Evolutionary conservation across 1,140 invertebrate genomes (phyloP), one percentile per base, ranked within the genome.

Genomic region (Acromyrmex heyeri): DNA sequence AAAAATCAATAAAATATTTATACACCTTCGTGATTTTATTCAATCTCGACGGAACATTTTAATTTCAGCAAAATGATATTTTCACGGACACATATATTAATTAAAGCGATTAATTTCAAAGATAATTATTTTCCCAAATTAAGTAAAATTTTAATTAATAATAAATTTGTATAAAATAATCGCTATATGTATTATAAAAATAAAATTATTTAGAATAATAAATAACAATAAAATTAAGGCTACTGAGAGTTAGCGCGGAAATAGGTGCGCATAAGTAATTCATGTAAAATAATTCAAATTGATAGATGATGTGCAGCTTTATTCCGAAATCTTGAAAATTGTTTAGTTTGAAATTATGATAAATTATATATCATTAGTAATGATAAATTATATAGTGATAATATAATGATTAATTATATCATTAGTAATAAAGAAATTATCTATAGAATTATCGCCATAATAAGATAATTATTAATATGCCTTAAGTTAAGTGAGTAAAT

Each of bases 1-100:
- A 16, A 67, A 81, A 55, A 57, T 72, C 5, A 21, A 72, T 72
- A 48, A 82, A 30, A 24, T 12, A 61, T 72, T 61, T 48, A 5
- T 59, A 12, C n/a, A 21, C 50, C 18, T 70, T 70, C 10, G 6
- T 2, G 21, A 34, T 21, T 82, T 72, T 21, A 30, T 69, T 59
- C n/a, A 70, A 30, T 81, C 12, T 70, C n/a, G 6, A 21, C 16
- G 1, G 8, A 44, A 44, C 38, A 44, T 44, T 44, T 44, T 44
- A 34, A 16, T 21, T 38, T 65, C 5, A 57, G 24, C 18, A 18
- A 67, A 27, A 72, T 44, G 6, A 2, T n/a, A 77, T 53, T 79
- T 61, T 48, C 12, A 18, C 4, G 12, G 6, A 14, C 0, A 62
- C 18, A 7, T 21, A 7, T n/a, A 53, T 30, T 48, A 79, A 79